Conservation (phyloP, 2,113 vertebrate genomes). For the Phoxinus phoxinus region DNA sequence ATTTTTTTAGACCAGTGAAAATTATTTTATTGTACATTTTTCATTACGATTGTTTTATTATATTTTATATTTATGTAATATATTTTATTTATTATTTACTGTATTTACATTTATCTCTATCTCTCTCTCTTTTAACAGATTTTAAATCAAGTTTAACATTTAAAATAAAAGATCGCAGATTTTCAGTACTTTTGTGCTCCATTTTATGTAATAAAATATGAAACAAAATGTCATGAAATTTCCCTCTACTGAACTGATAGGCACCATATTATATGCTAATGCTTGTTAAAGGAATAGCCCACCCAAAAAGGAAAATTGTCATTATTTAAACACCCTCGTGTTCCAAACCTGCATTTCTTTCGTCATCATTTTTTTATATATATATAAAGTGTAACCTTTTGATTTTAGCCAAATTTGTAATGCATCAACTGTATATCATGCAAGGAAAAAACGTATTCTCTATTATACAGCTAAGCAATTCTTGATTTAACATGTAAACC, state of each 20-base stretch:
- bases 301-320: too few species aligned
- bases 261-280: not conserved
- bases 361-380: too few species aligned
- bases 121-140: not conserved
- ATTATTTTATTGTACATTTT: not conserved
- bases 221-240: not conserved
- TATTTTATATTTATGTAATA: not conserved
- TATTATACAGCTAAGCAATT: slow-evolving; percentile 68
- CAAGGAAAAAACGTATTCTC: not conserved
- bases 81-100: not conserved
- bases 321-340: too few species aligned
- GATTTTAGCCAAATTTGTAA: not conserved
- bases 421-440: not conserved
- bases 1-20: not conserved
- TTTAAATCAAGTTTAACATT: not conserved
- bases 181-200: not conserved
- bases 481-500: slow-evolving; percentile 51
- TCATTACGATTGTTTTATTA: not conserved
- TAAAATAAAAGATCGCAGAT: not conserved
- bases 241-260: not conserved
- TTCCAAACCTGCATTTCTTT: too few species aligned
- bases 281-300: too few species aligned
- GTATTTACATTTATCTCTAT: not conserved
- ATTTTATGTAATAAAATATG: not conserved
- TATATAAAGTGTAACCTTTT: too few species aligned